Percentiles rank a stretch among this genome's conserved stretches.
phyloP scores from a whole-genome alignment of 64 coral and sea anemone genomes.

The Pocillopora verrucosa region DNA sequence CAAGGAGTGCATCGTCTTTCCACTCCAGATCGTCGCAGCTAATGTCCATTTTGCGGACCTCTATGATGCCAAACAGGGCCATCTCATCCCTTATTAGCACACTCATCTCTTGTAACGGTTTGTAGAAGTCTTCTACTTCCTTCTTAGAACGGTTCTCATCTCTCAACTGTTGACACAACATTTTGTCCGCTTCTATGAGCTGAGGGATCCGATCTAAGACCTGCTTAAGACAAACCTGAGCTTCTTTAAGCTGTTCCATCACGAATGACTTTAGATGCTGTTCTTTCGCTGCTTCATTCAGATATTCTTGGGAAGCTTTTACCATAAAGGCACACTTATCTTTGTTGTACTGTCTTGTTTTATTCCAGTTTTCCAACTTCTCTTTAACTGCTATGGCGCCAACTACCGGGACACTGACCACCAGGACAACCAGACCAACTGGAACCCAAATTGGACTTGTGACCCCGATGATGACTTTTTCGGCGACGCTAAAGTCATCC shows the following conservation, averaged over 20 bases:
- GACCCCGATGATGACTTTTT: conserved; percentile 17
- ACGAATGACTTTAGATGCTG: neutral
- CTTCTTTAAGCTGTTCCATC: neutral
- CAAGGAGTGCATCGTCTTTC: too few species aligned
- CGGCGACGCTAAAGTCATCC: neutral
- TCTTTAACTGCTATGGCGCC: neutral
- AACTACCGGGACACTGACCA: conserved; percentile 3
- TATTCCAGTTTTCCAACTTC: neutral
- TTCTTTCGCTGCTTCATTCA: neutral
- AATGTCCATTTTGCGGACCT: too few species aligned
- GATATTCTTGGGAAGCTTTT: neutral
- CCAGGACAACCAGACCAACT: neutral
- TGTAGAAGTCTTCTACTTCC: too few species aligned
- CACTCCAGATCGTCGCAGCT: too few species aligned
- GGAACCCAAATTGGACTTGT: conserved; percentile 15
- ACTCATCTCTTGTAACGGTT: too few species aligned
- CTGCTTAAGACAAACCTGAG: neutral
- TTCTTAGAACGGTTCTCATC: too few species aligned
- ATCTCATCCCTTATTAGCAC: too few species aligned
- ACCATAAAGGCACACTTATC: conserved; percentile 19
- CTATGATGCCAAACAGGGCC: too few species aligned
- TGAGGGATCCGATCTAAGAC: neutral
- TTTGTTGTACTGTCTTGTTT: neutral
- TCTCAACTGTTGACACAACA: too few species aligned
- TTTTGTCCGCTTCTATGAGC: too few species aligned